Conservation (phyloP, 2,113 vertebrate genomes). For the Desmodus rotundus region DNA sequence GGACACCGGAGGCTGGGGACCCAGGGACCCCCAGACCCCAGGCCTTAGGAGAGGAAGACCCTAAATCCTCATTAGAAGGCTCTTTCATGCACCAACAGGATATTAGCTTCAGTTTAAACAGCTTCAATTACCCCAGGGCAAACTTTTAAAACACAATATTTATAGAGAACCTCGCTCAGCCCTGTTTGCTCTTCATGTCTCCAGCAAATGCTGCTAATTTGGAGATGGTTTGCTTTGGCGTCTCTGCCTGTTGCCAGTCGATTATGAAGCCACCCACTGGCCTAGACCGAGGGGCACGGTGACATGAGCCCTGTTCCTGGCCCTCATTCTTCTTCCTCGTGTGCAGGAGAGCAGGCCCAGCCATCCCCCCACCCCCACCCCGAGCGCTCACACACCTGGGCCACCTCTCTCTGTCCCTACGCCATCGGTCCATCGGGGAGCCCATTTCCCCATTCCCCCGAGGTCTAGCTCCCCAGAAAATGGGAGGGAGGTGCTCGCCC, state of each 20-base stretch:
- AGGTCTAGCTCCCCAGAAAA: too few relatives aligned
- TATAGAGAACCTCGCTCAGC: conserved; percentile 69
- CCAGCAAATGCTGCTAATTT: conserved; percentile 67
- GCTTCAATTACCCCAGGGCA: conserved; percentile 71
- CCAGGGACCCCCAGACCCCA: not conserved
- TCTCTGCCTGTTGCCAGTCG: conserved; percentile 37
- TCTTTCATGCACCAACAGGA: conserved; percentile 73
- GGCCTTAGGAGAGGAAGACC: not conserved
- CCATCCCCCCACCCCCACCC: too few relatives aligned
- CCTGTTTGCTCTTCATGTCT: conserved; percentile 61
- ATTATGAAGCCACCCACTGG: not conserved
- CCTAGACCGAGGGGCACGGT: not conserved
- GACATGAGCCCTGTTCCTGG: accelerated
- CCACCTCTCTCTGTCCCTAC: too few relatives aligned
- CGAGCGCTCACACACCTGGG: too few relatives aligned
- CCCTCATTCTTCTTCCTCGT: too few relatives aligned
- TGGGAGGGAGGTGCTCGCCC: too few relatives aligned
- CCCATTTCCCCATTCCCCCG: too few relatives aligned
- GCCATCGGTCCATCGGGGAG: too few relatives aligned
- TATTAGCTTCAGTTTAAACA: conserved; percentile 59
- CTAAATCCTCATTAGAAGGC: conserved; percentile 62
- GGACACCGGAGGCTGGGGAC: not conserved
- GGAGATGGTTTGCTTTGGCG: conserved; percentile 49
- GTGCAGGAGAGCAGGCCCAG: accelerated
- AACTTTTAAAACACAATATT: conserved; percentile 78